A percentile compares a stretch with the other conserved stretches of the same genome.
phyloP scores from a whole-genome alignment of 2,888 invertebrate genomes.

The Syritta pipiens region DNA sequence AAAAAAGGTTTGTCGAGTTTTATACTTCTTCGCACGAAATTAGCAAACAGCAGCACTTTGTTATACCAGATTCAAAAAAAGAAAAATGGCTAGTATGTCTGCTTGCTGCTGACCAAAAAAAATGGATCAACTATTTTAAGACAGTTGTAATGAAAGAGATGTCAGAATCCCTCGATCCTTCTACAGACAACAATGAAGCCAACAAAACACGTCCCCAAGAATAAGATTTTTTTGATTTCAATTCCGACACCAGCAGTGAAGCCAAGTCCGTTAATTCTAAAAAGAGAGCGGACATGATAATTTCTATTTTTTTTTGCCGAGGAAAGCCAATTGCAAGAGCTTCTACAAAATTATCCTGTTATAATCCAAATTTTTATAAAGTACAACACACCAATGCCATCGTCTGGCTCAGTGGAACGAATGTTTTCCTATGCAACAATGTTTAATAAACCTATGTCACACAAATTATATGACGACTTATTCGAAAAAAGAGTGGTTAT shows the following conservation, averaged over 20 bases:
- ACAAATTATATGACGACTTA: constrained; percentile 1
- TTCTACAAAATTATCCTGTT: too few species aligned
- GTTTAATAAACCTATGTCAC: constrained; percentile 6
- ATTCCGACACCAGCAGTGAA: constrained; percentile 1
- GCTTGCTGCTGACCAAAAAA: not conserved
- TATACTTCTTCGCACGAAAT: constrained; percentile 1
- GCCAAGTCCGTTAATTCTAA: not conserved
- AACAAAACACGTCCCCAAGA: constrained; percentile 1
- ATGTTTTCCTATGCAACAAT: constrained; percentile 20
- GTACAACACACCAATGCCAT: constrained; percentile 13
- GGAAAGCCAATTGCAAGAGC: too few species aligned
- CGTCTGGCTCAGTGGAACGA: constrained; percentile 1
- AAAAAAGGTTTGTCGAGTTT: constrained; percentile 15
- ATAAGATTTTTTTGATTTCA: not conserved
- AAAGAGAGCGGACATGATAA: not conserved
- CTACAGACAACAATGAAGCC: not conserved
- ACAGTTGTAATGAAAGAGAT: not conserved
- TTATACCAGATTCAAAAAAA: constrained; percentile 32
- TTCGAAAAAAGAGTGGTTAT: constrained; percentile 11
- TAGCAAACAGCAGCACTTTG: constrained; percentile 30
- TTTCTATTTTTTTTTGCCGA: not conserved
- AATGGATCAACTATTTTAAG: not conserved
- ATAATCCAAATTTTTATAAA: not conserved
- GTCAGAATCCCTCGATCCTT: not conserved
- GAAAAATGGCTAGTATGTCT: not conserved